Conservation (phyloP, 2,888 invertebrate genomes). For the Cinara cedri region DNA sequence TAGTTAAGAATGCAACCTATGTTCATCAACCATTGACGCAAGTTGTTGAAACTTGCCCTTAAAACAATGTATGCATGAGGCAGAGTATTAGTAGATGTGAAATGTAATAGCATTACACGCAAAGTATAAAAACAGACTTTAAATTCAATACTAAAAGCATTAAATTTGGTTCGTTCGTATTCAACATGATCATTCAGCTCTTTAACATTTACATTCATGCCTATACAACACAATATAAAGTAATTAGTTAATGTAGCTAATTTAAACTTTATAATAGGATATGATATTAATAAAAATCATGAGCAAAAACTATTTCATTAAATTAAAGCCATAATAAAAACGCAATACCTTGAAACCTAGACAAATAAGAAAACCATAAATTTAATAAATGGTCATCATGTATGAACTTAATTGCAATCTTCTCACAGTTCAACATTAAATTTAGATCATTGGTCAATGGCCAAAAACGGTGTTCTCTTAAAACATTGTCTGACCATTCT, state of each 20-base stretch:
- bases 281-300: not conserved
- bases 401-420: conserved; percentile 88
- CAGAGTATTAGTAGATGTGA: conserved; percentile 65
- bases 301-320: not conserved
- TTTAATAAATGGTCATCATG: conserved; percentile 86
- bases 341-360: conserved; percentile 85
- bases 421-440: conserved; percentile 90
- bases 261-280: no score
- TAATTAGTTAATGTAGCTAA: not conserved
- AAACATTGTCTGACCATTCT: conserved; percentile 87
- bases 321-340: conserved; percentile 33
- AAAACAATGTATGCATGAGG: conserved; percentile 78
- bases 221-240: conserved; percentile 64
- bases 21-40: conserved; percentile 88
- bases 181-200: conserved; percentile 91
- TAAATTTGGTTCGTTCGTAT: conserved; percentile 96
- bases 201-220: conserved; percentile 95
- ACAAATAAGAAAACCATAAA: conserved; percentile 94
- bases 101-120: conserved; percentile 94
- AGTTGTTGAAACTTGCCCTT: conserved; percentile 75
- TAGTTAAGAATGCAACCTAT: not conserved
- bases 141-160: conserved; percentile 95
- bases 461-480: conserved; percentile 99
- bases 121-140: conserved; percentile 97
- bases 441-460: conserved; percentile 95